These are phyloP conservation scores for Philopotamus ludificatus DNA, from an alignment of 1,140 invertebrate species.

Conservation along the genomic window DNA sequence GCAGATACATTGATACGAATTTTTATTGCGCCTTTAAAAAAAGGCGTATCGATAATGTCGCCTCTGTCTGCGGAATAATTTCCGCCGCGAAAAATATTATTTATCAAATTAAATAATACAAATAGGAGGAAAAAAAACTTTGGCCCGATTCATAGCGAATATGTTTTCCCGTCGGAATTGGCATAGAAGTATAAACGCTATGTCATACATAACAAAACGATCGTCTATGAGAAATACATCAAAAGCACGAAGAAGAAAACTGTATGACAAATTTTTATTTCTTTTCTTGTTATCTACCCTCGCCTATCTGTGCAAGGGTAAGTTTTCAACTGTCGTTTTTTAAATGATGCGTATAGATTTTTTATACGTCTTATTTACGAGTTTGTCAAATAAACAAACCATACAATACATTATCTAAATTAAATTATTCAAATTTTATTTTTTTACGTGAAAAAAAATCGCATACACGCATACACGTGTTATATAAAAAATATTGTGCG, in stretches of 20 bases:
- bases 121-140: too few species aligned
- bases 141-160: too few species aligned
- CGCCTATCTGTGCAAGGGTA: neutral
- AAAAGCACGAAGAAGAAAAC: conserved; percentile 17
- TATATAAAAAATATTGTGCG: neutral
- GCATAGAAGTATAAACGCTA: neutral
- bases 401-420: too few species aligned
- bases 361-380: too few species aligned
- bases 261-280: conserved; percentile 27
- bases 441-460: neutral
- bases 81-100: too few species aligned
- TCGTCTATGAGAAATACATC: conserved; percentile 8
- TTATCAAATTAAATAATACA: too few species aligned
- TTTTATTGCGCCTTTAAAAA: too few species aligned
- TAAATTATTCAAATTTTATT: neutral
- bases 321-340: neutral
- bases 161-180: neutral
- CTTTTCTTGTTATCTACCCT: conserved; percentile 5
- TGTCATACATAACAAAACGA: conserved; percentile 7
- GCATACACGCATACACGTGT: neutral
- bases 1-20: neutral
- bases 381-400: too few species aligned
- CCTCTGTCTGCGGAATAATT: too few species aligned
- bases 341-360: neutral
- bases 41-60: too few species aligned